Evolutionary conservation across 2,113 vertebrate species (phyloP).

Genomic region (Oreocharis arfaki): DNA sequence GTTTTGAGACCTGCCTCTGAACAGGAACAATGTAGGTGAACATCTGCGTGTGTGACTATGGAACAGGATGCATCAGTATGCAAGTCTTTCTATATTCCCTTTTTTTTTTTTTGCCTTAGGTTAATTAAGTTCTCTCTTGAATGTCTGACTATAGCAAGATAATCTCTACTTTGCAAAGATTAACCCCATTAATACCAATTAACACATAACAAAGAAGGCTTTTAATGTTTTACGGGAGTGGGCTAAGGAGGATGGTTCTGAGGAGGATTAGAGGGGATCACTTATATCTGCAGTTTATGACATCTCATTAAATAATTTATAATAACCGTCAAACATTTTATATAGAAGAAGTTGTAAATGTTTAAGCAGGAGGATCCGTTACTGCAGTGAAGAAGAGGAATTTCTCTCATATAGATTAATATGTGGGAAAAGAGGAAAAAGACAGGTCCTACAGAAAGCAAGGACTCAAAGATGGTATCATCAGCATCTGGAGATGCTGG

Average conservation of each 20-base stretch:
- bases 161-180: slow-evolving; percentile 49
- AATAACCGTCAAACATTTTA: not conserved
- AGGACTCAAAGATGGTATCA: not conserved
- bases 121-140: slow-evolving; percentile 38
- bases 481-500: not conserved
- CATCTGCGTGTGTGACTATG: rapidly evolving
- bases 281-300: slow-evolving; percentile 11
- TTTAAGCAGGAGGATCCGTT: not conserved
- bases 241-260: not conserved
- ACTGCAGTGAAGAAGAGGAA: not conserved
- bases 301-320: slow-evolving; percentile 30
- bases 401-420: not conserved
- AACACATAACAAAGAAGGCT: slow-evolving; percentile 22
- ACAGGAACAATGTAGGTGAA: not conserved
- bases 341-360: not conserved
- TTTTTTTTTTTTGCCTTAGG: not conserved
- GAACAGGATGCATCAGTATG: not conserved
- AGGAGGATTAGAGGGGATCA: slow-evolving; percentile 12
- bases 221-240: slow-evolving; percentile 15
- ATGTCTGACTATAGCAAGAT: slow-evolving; percentile 38
- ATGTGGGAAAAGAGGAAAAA: not conserved
- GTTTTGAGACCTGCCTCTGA: not conserved
- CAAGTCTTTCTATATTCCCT: not conserved
- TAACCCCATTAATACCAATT: slow-evolving; percentile 63
- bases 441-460: not conserved